Base-by-base conservation (phyloP, 2,888 invertebrate genomes). In the Ceratothoa steindachneri region DNA sequence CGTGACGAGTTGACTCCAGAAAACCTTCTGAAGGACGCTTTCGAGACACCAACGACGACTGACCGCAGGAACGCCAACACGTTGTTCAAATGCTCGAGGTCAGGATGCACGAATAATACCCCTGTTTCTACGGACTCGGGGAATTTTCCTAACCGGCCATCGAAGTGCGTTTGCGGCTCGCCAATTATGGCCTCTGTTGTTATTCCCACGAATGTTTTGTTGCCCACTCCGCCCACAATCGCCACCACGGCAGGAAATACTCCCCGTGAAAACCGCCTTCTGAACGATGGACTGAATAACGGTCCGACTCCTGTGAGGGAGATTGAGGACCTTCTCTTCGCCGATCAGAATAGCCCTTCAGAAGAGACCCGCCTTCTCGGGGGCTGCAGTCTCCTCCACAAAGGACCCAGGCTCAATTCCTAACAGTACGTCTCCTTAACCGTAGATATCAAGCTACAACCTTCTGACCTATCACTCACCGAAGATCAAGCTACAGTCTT, bases 1-100 rank as follows among this genome's bases (percentile, higher is more conserved):
- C 83, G 84, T 24, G 85, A 85, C 77, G 85, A 85, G 77, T 81
- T 82, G 24, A 84, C 84, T 64, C 80, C 82, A 2, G 85, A 85
- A 81, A 85, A 84, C 81, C 84, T 83, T 77, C 80, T 84, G 77
- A 84, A 83, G 80, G 82, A 83, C 66, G 64, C 74, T 27, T 53
- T 76, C 27, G 77, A 77, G 69, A 65, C 41, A 31, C 71, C 77
- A 52, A 51, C 73, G 19, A 73, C 65, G 71, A 68, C 74, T 41
- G 76, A 79, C 71, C 74, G 74, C 71, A 72, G 75, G 53, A 76
- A 79, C 69, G 76, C 73, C 60, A 79, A 76, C 74, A 70, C 70
- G 68, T 74, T 72, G 70, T 76, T 76, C 53, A 73, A 74, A 51
- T 79, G 79, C 51, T 74, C 76, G 27, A 73, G 74, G 66, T 53